A percentile compares a stretch with the other conserved stretches of the same genome.
These are phyloP conservation scores for Sisyra nigra DNA, from an alignment of 2,888 invertebrate species.

Conservation along the genomic window DNA sequence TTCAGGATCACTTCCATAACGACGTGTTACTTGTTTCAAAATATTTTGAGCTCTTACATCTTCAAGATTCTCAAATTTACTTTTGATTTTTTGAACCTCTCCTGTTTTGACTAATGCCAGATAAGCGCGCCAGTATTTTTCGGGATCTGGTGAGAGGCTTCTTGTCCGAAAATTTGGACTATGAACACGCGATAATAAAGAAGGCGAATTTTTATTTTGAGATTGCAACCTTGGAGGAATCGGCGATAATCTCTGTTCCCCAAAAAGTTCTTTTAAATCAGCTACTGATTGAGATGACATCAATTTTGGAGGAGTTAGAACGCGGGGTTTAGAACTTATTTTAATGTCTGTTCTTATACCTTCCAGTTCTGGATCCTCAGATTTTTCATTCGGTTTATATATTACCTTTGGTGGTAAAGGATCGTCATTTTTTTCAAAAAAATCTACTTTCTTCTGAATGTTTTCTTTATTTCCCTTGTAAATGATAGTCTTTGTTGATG, in stretches of 20 bases:
- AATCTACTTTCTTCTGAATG: constrained; percentile 59
- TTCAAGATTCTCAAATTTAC: constrained; percentile 57
- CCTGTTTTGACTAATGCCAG: constrained; percentile 56
- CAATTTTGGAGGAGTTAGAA: constrained; percentile 20
- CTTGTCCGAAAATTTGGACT: constrained; percentile 54
- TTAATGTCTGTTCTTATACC: constrained; percentile 16
- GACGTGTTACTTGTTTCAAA: constrained; percentile 26
- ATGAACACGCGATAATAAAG: constrained; percentile 29
- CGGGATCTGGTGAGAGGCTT: constrained; percentile 57
- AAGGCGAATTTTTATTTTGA: constrained; percentile 24
- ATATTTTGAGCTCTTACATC: constrained; percentile 21
- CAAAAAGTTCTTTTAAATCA: constrained; percentile 67
- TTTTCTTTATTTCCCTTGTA: constrained; percentile 38
- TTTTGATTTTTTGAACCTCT: constrained; percentile 60
- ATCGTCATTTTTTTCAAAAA: constrained; percentile 64
- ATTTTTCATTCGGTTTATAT: constrained; percentile 30
- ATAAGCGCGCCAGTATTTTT: constrained; percentile 50
- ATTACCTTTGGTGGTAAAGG: constrained; percentile 27
- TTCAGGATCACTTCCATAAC: constrained; percentile 68
- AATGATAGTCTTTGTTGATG: constrained; percentile 53
- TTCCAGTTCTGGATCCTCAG: constrained; percentile 15
- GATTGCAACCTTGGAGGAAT: background rate
- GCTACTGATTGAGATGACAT: constrained; percentile 52
- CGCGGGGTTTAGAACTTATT: constrained; percentile 8
- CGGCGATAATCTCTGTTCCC: constrained; percentile 33